These are phyloP conservation scores for Edolisoma coerulescens DNA, from an alignment of 2,113 vertebrate species.

Conservation along the genomic window DNA sequence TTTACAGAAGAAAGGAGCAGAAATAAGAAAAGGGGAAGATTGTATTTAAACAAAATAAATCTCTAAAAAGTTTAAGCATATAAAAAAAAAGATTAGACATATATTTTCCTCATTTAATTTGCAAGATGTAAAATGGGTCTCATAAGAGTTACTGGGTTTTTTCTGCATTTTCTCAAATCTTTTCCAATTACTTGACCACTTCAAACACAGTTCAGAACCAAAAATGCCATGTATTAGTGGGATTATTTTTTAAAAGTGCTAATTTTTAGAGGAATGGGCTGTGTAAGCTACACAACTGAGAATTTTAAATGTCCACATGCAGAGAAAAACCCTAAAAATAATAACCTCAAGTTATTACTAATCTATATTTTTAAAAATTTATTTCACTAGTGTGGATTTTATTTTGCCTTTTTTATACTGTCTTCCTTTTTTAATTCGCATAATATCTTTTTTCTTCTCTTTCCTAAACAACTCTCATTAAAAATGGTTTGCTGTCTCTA, in stretches of 20 bases:
- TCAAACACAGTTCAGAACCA: neutral
- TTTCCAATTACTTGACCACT: neutral
- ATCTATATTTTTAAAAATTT: neutral
- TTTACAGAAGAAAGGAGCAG: neutral
- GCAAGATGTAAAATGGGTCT: neutral
- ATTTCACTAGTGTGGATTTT: neutral
- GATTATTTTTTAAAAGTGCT: neutral
- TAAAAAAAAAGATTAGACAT: neutral
- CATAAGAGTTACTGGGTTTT: neutral
- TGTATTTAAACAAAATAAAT: neutral
- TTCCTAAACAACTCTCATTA: neutral
- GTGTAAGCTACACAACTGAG: neutral
- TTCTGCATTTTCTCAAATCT: neutral
- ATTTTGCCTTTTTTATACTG: fast-evolving
- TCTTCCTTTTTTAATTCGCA: neutral
- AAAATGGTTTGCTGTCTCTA: neutral
- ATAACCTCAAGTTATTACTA: neutral
- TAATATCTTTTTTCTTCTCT: neutral
- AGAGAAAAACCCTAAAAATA: neutral
- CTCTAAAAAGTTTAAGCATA: neutral
- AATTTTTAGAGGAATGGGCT: neutral
- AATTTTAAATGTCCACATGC: neutral
- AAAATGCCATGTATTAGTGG: neutral
- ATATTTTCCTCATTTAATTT: neutral
- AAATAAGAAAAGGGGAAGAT: neutral